phyloP scores from a whole-genome alignment of 2,888 invertebrate genomes.

The Drosophila parthenogenetica region DNA sequence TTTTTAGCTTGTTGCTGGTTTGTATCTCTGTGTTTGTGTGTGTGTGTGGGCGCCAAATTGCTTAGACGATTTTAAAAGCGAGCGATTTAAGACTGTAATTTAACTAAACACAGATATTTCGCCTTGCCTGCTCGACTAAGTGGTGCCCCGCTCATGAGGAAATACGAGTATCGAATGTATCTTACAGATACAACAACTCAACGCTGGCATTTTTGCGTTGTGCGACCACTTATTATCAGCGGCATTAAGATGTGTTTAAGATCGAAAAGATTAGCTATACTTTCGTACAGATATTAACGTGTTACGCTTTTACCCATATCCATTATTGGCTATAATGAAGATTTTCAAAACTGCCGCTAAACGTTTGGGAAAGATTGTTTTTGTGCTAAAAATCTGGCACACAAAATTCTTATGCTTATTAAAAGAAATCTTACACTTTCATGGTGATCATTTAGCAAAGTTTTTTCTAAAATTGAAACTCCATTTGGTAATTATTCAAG shows the following conservation, averaged over 20 bases:
- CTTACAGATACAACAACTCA: slow-evolving; percentile 8
- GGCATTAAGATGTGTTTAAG: slow-evolving; percentile 51
- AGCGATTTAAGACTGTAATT: slow-evolving; percentile 62
- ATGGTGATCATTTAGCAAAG: not conserved
- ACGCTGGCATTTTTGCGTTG: slow-evolving; percentile 19
- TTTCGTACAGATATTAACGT: slow-evolving; percentile 6
- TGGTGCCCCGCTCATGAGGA: slow-evolving; percentile 42
- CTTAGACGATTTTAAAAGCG: slow-evolving; percentile 40
- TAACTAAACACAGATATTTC: slow-evolving; percentile 72
- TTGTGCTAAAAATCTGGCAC: not conserved
- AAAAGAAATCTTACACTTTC: slow-evolving; percentile 16
- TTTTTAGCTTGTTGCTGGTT: slow-evolving; percentile 4
- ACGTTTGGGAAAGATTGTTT: not conserved
- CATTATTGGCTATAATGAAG: slow-evolving; percentile 10
- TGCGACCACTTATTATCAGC: slow-evolving; percentile 39
- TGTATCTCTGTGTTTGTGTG: slow-evolving; percentile 1
- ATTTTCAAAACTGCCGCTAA: slow-evolving; percentile 4
- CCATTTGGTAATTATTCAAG: not conserved
- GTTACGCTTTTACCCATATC: slow-evolving; percentile 4
- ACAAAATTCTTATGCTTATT: not conserved
- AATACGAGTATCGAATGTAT: slow-evolving; percentile 13
- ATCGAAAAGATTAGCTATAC: slow-evolving; percentile 13
- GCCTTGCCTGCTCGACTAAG: slow-evolving; percentile 50
- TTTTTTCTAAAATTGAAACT: not conserved
- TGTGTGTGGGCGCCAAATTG: slow-evolving; percentile 76